A percentile compares a stretch with the other conserved stretches of the same genome.
These are phyloP conservation scores for Operophtera brumata DNA, from an alignment of 2,888 invertebrate genomes.

Conservation along the genomic window DNA sequence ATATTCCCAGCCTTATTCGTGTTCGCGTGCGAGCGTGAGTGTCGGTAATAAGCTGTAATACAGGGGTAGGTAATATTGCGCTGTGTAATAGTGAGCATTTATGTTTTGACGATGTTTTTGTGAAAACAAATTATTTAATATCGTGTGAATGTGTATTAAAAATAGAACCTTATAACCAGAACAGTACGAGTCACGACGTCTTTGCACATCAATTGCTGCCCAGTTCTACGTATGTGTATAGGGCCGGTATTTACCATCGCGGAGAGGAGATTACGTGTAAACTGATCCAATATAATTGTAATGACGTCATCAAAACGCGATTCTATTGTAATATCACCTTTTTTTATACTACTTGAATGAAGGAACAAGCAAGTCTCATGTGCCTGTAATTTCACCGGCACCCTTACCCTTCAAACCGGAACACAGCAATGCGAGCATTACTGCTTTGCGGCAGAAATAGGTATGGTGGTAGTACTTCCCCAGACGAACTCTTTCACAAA, in stretches of 20 bases:
- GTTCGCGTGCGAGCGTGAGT: conserved; percentile 15
- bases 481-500: too few species aligned
- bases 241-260: neutral
- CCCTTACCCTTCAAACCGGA: too few species aligned
- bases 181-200: conserved; percentile 2
- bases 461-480: too few species aligned
- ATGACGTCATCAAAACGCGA: too few species aligned
- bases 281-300: neutral
- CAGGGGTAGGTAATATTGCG: conserved; percentile 9
- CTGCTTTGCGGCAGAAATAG: too few species aligned
- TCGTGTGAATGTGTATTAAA: conserved; percentile 8
- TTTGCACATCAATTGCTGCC: neutral
- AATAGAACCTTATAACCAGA: neutral
- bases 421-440: too few species aligned
- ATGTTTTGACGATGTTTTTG: conserved; percentile 12
- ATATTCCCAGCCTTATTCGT: conserved; percentile 16
- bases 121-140: conserved; percentile 1
- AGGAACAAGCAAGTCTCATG: too few species aligned
- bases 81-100: conserved; percentile 15
- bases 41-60: conserved; percentile 15
- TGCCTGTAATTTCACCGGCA: too few species aligned
- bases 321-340: too few species aligned
- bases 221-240: neutral
- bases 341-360: too few species aligned
- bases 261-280: neutral